Conservation (phyloP, 1,140 invertebrate genomes). For the Musca vetustissima region DNA sequence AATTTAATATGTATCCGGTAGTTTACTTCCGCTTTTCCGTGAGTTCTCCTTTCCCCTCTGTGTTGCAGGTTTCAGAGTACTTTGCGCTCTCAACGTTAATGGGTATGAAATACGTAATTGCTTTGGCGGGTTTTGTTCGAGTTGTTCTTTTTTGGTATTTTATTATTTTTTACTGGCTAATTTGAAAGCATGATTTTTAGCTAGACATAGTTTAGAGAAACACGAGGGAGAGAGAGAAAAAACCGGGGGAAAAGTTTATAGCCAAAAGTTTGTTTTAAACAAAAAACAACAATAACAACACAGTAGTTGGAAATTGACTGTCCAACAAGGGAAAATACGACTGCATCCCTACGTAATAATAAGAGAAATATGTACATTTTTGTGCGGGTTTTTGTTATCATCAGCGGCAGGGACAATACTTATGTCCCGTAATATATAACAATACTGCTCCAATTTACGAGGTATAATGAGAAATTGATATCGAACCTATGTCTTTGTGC, state of each 20-base stretch:
- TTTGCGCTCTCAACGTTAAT: neutral
- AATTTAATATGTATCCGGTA: constrained; percentile 19
- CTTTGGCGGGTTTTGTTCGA: neutral
- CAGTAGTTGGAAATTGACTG: neutral
- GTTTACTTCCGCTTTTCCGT: neutral
- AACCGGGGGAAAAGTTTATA: constrained; percentile 1
- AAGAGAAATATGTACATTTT: too few species aligned
- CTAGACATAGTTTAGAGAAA: neutral
- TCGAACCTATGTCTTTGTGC: too few species aligned
- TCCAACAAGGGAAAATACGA: too few species aligned
- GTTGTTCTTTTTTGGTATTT: neutral
- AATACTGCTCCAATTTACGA: too few species aligned
- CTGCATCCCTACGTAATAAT: too few species aligned
- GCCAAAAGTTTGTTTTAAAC: constrained; percentile 7
- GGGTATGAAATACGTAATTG: constrained; percentile 1
- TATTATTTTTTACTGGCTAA: constrained; percentile 2
- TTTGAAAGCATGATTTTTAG: constrained; percentile 18
- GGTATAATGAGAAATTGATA: too few species aligned
- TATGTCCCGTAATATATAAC: too few species aligned
- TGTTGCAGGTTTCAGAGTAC: neutral
- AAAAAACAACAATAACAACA: neutral
- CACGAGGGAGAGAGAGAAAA: neutral
- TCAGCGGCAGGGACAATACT: too few species aligned
- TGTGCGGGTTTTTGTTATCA: too few species aligned
- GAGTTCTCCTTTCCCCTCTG: neutral